Evolutionary conservation across 2,888 invertebrate species (phyloP), one percentile per base, ranked within the genome.

Genomic region (Villa cingulata): DNA sequence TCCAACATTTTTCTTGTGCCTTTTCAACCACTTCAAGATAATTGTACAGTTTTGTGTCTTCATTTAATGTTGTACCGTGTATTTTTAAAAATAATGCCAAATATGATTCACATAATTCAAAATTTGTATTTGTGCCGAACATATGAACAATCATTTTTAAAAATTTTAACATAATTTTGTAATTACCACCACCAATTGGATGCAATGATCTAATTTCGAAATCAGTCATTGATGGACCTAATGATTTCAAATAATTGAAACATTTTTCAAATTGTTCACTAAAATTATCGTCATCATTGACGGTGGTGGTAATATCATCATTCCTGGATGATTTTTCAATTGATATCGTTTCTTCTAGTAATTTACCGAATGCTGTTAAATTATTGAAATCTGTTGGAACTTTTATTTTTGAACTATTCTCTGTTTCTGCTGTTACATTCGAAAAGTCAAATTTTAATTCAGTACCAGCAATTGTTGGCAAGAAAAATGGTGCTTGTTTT

Each of bases 401-500:
- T 29, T 78, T 56, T 4, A 83, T 57, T 59, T 76, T 78, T 7
- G 75, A 75, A 2, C 61, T 58, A 2, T 65, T 63, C 6, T 53
- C 49, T 12, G 58, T 54, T 27, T 70, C 68, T 1, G 69, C 66
- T 0, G 51, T 41, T 0, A 54, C 54, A 47, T 73, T 68, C 4
- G 74, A 72, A 3, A 85, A 63, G 62, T 86, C 87, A 65, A 96
- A 96, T 62, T 83, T 81, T 7, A 89, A 69, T 56, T 86, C 81
- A 17, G 92, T 71, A 2, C 87, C 84, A 0, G 89, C 78, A 48
- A 94, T 75, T 0, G 95, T 94, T 0, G 96, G 94, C 44, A 97
- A 71, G 65, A 98, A 97, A 72, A 98, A 98, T 0, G 97, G 97
- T 0, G 94, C 96, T 1, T 83, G 78, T 68, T 89, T 88, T 0